Evolutionary conservation across 2,888 invertebrate species (phyloP), one percentile per base, ranked within the genome.

Genomic region (Malthinus seriepunctatus): DNA sequence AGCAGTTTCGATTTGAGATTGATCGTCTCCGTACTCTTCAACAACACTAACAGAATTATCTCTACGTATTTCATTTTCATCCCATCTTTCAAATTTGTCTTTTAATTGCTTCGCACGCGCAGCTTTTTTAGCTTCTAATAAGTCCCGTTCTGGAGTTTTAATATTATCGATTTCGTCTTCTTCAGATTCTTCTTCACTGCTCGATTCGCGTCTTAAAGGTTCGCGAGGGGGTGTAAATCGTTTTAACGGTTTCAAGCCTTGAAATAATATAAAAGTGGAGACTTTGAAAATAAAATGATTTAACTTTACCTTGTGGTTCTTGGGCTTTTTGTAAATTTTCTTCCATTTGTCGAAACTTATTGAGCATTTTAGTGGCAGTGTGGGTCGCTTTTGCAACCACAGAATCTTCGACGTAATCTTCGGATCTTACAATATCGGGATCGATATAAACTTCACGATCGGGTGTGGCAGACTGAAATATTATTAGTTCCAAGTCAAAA

Each of bases 151-250:
- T 42, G 70, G 60, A 51, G 69, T 60, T 57, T 71, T 69, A 44
- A 56, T 60, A 15, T 68, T 53, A 52, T 82, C 83, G 12, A 81
- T 77, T n/a, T 80, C 78, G 11, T 79, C 77, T 35, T 79, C 79
- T 39, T 79, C 79, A 31, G 75, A 79, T 65, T 77, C 80, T 52
- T 80, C 82, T 11, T 74, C 76, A 51, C 75, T 75, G 8, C 70
- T 71, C 3, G 66, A 64, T 60, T 78, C 77, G 2, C 70, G 67
- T 45, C 75, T 72, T 6, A 77, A 67, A 0, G 78, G 78, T 63
- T 92, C 91, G 10, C 92, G 92, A 0, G 95, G 95, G 1, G 95
- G 95, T 0, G 95, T 95, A 78, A 95, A 95, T 57, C 93, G 82
- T 77, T 94, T 95, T 61, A 95, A 77, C 0, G 95, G 94, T 73